Percentiles rank a stretch among this genome's conserved stretches.
These are phyloP conservation scores for Polia nebulosa DNA, from an alignment of 2,888 invertebrate genomes.

Conservation along the genomic window DNA sequence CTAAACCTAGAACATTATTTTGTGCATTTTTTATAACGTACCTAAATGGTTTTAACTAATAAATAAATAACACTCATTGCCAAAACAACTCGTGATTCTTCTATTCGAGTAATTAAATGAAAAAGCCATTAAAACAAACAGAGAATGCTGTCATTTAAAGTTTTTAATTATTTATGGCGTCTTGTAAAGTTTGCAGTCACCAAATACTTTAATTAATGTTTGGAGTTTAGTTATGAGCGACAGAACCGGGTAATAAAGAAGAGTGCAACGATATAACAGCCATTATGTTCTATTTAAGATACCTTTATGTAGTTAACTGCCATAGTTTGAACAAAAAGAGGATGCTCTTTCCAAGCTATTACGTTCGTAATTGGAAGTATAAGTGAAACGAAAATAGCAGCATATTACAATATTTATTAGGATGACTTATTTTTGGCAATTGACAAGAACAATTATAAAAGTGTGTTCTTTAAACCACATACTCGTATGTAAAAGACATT, in stretches of 20 bases:
- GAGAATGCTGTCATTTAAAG: constrained; percentile 34
- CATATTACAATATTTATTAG: not conserved
- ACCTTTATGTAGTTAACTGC: not conserved
- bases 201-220: constrained; percentile 44
- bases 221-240: constrained; percentile 25
- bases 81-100: constrained; percentile 10
- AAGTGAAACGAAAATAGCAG: not conserved
- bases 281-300: not conserved
- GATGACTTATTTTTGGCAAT: too few species aligned
- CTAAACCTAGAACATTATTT: not conserved
- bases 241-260: constrained; percentile 11
- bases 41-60: constrained; percentile 24
- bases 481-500: not conserved
- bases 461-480: not conserved
- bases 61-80: too few species aligned
- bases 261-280: constrained; percentile 6
- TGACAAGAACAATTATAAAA: too few species aligned
- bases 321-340: not conserved
- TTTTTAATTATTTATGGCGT: constrained; percentile 54
- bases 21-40: not conserved
- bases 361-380: not conserved
- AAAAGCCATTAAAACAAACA: constrained; percentile 50
- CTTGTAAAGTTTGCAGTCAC: constrained; percentile 27
- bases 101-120: constrained; percentile 28
- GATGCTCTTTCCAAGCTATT: not conserved